phyloP scores from a whole-genome alignment of 2,797 vertebrate species.

The Brachyalestes nurse region DNA sequence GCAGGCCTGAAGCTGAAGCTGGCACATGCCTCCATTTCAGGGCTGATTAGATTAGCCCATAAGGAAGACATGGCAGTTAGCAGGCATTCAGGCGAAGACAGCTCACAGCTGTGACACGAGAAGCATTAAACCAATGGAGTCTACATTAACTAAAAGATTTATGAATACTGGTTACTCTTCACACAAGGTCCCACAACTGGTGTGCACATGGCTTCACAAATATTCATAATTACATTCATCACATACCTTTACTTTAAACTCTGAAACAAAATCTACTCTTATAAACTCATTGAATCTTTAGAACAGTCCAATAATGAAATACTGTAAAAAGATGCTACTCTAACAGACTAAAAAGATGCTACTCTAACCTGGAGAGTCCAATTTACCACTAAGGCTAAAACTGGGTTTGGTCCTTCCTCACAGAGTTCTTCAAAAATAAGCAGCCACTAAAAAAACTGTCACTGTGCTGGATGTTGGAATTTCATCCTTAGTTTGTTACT shows the following conservation, averaged over 20 bases:
- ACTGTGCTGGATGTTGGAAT: background rate
- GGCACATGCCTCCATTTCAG: slow-evolving; percentile 18
- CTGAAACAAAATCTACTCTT: background rate
- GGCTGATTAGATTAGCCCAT: slow-evolving; percentile 3
- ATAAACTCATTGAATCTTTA: background rate
- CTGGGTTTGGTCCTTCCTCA: background rate
- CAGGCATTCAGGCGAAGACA: slow-evolving; percentile 15
- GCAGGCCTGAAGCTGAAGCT: background rate
- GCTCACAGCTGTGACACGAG: slow-evolving; percentile 18
- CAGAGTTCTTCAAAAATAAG: background rate
- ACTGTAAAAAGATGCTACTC: background rate
- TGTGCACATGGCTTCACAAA: background rate
- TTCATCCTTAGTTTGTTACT: background rate
- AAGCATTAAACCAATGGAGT: background rate
- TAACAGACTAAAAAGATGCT: background rate
- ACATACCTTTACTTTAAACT: background rate
- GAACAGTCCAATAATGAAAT: background rate
- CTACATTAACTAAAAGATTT: background rate
- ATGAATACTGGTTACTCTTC: slow-evolving; percentile 3
- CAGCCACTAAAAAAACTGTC: background rate
- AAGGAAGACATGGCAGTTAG: slow-evolving; percentile 19
- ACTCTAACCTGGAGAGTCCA: background rate
- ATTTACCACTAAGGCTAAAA: background rate
- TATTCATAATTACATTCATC: background rate
- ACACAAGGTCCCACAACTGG: background rate